Percentiles rank a stretch among this genome's conserved stretches.
Conservation (phyloP, 2,888 invertebrate species). For the Galeruca laticollis region DNA sequence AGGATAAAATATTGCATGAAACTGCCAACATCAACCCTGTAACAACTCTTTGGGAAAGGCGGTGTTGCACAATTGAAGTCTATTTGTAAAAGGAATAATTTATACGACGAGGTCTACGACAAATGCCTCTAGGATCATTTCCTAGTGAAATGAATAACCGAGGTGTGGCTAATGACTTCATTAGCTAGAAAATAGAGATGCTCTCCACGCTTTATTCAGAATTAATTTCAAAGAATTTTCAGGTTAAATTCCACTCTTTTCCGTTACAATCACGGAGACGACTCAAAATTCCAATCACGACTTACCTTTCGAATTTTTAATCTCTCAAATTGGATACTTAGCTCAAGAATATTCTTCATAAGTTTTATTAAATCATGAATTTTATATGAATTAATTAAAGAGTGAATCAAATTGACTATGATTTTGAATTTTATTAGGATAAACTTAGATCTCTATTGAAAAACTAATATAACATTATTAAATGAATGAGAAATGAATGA, state of each 20-base stretch:
- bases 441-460: too few species aligned
- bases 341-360: background rate
- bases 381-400: too few species aligned
- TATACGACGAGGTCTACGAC: background rate
- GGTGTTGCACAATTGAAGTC: background rate
- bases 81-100: constrained; percentile 5
- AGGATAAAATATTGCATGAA: background rate
- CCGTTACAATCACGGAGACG: constrained; percentile 14
- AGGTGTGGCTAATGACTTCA: constrained; percentile 25
- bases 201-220: constrained; percentile 37
- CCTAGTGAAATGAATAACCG: constrained; percentile 10
- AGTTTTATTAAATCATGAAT: too few species aligned
- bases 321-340: background rate
- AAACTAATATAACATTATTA: too few species aligned
- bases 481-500: too few species aligned
- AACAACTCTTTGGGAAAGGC: background rate
- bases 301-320: constrained; percentile 11
- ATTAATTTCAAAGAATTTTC: constrained; percentile 33
- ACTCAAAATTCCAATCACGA: constrained; percentile 23
- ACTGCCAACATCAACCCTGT: background rate
- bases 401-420: too few species aligned
- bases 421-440: too few species aligned
- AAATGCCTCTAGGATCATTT: constrained; percentile 9
- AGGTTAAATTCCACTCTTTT: constrained; percentile 20
- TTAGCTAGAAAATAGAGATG: constrained; percentile 14